These are phyloP conservation scores for Mesoclemmys tuberculata DNA, from an alignment of 2,113 vertebrate species.

Conservation along the genomic window DNA sequence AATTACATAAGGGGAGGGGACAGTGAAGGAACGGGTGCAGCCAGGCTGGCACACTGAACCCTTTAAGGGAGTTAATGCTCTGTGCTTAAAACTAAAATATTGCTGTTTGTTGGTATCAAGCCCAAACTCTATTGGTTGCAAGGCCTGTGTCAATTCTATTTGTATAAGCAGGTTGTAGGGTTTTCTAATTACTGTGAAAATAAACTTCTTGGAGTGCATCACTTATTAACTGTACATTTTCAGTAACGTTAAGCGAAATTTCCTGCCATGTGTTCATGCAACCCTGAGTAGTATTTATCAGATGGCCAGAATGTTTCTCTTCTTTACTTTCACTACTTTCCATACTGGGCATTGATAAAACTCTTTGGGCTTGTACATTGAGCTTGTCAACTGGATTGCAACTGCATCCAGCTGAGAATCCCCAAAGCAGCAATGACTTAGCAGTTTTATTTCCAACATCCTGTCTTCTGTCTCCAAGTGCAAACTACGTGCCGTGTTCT, in stretches of 20 bases:
- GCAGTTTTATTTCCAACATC: background rate
- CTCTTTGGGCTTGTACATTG: background rate
- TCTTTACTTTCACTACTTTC: background rate
- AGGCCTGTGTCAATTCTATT: accelerated
- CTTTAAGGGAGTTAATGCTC: background rate
- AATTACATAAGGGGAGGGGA: background rate
- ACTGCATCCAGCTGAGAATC: background rate
- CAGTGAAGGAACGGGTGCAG: background rate
- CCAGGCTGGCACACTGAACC: background rate
- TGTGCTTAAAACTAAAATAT: background rate
- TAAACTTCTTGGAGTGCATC: background rate
- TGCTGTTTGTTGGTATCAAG: background rate
- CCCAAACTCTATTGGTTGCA: background rate
- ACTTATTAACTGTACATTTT: background rate
- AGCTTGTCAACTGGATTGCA: background rate
- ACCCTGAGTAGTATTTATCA: background rate
- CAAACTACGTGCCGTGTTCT: background rate
- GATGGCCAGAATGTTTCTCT: background rate
- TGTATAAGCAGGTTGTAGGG: background rate
- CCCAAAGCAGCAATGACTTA: background rate
- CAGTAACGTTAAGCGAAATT: background rate
- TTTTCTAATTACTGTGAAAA: background rate
- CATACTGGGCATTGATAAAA: background rate
- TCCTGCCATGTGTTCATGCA: background rate
- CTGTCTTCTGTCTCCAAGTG: background rate